These are phyloP conservation scores for Ostrea edulis DNA, from an alignment of 1,140 invertebrate species.

Conservation along the genomic window DNA sequence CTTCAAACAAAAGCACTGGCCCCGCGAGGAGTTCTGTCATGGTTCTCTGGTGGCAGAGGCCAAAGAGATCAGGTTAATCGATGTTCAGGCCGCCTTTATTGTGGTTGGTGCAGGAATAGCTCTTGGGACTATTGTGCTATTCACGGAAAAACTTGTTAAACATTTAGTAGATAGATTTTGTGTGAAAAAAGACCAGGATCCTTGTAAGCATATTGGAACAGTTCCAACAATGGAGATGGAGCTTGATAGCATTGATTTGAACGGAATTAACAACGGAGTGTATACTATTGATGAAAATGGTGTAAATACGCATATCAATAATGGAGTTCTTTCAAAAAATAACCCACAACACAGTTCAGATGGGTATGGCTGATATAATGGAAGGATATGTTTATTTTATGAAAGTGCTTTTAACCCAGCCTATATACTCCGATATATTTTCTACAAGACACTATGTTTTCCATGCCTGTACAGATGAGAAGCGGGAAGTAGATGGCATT, in stretches of 20 bases:
- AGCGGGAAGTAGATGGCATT: too few relatives aligned
- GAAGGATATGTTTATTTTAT: neutral
- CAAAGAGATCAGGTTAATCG: constrained; percentile 53
- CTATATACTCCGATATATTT: too few relatives aligned
- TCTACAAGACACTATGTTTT: too few relatives aligned
- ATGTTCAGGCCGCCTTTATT: constrained; percentile 61
- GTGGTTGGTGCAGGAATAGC: constrained; percentile 52
- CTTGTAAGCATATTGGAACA: constrained; percentile 40
- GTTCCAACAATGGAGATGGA: constrained; percentile 38
- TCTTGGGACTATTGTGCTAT: constrained; percentile 5
- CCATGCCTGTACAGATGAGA: too few relatives aligned
- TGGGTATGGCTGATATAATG: neutral
- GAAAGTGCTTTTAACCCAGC: too few relatives aligned
- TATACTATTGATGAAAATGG: neutral
- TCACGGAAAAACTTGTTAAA: neutral
- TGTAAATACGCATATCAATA: neutral
- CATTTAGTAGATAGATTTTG: constrained; percentile 28
- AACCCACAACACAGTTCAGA: neutral
- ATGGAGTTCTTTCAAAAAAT: neutral
- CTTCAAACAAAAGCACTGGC: constrained; percentile 60
- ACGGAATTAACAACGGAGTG: neutral
- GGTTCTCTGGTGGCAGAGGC: constrained; percentile 30
- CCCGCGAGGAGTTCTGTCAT: constrained; percentile 50
- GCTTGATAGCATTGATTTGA: neutral
- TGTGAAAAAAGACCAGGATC: constrained; percentile 29